Evolutionary conservation across 2,113 vertebrate genomes (phyloP), one percentile per base, ranked within the genome.

Genomic region (Galeopterus variegatus): DNA sequence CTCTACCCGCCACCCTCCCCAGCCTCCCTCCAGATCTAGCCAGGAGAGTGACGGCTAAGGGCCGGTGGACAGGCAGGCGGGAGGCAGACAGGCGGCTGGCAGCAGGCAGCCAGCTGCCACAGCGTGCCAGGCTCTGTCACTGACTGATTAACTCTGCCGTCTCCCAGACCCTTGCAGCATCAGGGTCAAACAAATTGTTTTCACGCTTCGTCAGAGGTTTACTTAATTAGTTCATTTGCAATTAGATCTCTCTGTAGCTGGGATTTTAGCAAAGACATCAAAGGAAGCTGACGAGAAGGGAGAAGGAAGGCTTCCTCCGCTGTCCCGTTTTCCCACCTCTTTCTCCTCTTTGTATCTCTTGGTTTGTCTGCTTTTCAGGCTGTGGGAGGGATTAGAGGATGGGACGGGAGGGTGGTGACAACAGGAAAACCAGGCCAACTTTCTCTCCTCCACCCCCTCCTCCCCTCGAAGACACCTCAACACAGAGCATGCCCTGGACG

Each of bases 401-500:
- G 82, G 96, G 89, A n/a, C 12, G 75, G 67, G 67, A 31, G 92
- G 89, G 85, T 65, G 72, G 90, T 50, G 60, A 45, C 60, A 58
- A 67, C 33, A 1, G 65, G 60, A 52, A 26, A 23, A 54, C 5
- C 1, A 13, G 41, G 58, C 89, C 92, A 31, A 89, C 73, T 87
- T 10, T 95, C 45, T 80, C n/a, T 65, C 67, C 54, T 82, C 58
- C 8, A 0, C 17, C 58, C 70, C 50, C 36, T 2, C 73, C 19
- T 11, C 54, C 62, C 23, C n/a, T 41, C 10, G 31, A 85, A 99
- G 99, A 99, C 99, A 99, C 99, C 99, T 99, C 99, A 99, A 99
- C 98, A 99, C 99, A 28, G 99, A 99, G 97, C 99, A 99, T 21
- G 99, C 99, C 98, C 99, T 99, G 94, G 99, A 99, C 19, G 99